A percentile compares a stretch with the other conserved stretches of the same genome.
Conservation (phyloP, 2,888 invertebrate species). For the Pheosia tremula region DNA sequence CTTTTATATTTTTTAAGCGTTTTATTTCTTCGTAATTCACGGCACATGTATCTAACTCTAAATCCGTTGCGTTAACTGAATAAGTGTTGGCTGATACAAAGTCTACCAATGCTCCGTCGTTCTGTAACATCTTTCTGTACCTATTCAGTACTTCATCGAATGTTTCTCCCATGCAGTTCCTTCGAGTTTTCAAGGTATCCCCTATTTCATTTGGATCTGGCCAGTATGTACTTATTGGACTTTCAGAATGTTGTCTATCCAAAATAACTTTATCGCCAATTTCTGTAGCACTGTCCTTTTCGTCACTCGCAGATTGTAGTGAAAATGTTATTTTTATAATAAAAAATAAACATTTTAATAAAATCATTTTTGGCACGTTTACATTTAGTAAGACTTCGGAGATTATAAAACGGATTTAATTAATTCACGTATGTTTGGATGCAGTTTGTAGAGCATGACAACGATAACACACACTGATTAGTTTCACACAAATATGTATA, state of each 20-base stretch:
- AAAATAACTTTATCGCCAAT: not conserved
- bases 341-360: constrained; percentile 13
- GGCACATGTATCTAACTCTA: constrained; percentile 41
- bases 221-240: constrained; percentile 55
- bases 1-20: not conserved
- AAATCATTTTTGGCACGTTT: constrained; percentile 22
- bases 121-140: constrained; percentile 51
- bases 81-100: constrained; percentile 58
- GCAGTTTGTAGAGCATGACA: constrained; percentile 20
- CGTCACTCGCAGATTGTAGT: constrained; percentile 23
- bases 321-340: not conserved
- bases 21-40: constrained; percentile 11
- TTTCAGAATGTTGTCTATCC: constrained; percentile 2
- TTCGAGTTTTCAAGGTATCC: constrained; percentile 36
- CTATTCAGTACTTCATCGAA: constrained; percentile 48
- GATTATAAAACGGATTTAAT: constrained; percentile 28
- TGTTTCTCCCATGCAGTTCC: constrained; percentile 48
- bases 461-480: constrained; percentile 10
- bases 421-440: constrained; percentile 34
- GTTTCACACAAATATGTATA: no score
- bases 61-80: constrained; percentile 41
- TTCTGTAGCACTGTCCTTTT: constrained; percentile 16
- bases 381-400: constrained; percentile 19
- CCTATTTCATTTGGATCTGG: constrained; percentile 57
- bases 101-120: constrained; percentile 54